phyloP scores from a whole-genome alignment of 2,797 vertebrate species.

The Siniperca scherzeri region DNA sequence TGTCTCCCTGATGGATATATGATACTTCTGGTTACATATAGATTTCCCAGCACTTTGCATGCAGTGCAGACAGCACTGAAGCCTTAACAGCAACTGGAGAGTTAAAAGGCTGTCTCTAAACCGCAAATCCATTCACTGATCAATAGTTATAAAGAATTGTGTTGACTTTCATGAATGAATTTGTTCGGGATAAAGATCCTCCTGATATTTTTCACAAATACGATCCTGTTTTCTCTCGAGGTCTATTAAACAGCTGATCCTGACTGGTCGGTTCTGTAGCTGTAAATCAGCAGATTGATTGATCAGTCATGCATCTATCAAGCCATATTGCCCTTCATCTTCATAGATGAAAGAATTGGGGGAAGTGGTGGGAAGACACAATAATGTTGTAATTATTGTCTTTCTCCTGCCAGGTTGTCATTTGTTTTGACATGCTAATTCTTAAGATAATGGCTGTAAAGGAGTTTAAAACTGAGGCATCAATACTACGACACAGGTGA shows the following conservation, averaged over 20 bases:
- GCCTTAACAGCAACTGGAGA: conserved; percentile 26
- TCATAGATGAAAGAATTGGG: neutral
- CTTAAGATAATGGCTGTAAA: conserved; percentile 1
- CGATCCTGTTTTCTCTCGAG: neutral
- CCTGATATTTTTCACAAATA: neutral
- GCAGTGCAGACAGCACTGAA: conserved; percentile 25
- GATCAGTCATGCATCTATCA: neutral
- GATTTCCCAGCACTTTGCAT: conserved; percentile 55
- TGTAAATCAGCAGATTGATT: conserved; percentile 24
- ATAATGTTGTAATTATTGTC: neutral
- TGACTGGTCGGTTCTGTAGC: neutral
- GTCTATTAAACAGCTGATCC: neutral
- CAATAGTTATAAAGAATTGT: conserved; percentile 46
- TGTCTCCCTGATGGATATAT: conserved; percentile 55
- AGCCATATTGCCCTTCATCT: neutral
- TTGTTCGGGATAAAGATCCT: conserved; percentile 25
- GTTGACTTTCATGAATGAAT: conserved; percentile 29
- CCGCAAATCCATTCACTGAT: conserved; percentile 55
- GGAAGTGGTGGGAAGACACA: neutral
- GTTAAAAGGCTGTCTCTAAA: conserved; percentile 33
- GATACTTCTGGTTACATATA: conserved; percentile 40
- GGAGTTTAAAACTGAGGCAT: conserved; percentile 6
- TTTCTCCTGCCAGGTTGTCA: conserved; percentile 12
- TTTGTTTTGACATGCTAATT: conserved; percentile 27
- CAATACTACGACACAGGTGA: conserved; percentile 16